phyloP scores from a whole-genome alignment of 2,797 vertebrate species.

The Brachymystax lenok region DNA sequence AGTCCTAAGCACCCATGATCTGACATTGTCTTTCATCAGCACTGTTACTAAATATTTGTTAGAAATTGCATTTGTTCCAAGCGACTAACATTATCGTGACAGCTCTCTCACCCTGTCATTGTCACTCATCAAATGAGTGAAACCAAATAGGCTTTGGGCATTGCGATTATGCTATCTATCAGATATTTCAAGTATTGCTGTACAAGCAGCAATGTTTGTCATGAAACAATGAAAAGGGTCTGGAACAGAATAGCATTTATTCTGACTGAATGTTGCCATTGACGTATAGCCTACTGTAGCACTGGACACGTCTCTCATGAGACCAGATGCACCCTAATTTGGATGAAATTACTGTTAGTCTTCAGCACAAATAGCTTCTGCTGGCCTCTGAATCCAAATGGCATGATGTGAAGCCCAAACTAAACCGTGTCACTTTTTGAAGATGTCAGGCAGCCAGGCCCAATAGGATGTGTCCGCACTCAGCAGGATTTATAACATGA shows the following conservation, averaged over 20 bases:
- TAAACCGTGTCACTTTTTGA: conserved; percentile 11
- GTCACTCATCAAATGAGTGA: conserved; percentile 58
- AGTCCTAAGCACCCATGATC: not conserved
- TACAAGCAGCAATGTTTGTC: conserved; percentile 44
- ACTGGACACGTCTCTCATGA: conserved; percentile 31
- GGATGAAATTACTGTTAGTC: conserved; percentile 22
- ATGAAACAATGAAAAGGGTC: conserved; percentile 47
- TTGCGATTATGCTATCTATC: conserved; percentile 62
- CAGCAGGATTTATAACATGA: conserved; percentile 13
- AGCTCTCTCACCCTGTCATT: conserved; percentile 53
- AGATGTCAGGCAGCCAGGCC: conserved; percentile 18
- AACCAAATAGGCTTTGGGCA: conserved; percentile 62
- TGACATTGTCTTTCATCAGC: conserved; percentile 1
- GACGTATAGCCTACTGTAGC: conserved; percentile 32
- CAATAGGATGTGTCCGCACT: not conserved
- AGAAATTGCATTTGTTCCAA: not conserved
- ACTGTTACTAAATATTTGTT: not conserved
- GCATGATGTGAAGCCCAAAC: conserved; percentile 37
- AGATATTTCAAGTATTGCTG: conserved; percentile 47
- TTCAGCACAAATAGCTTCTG: conserved; percentile 18
- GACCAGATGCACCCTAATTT: conserved; percentile 23
- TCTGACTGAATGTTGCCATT: conserved; percentile 24
- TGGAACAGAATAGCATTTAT: conserved; percentile 30
- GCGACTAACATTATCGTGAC: conserved; percentile 39
- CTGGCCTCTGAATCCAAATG: conserved; percentile 21